Evolutionary conservation across 2,888 invertebrate species (phyloP).

Genomic region (Lepidochrysops patricia): DNA sequence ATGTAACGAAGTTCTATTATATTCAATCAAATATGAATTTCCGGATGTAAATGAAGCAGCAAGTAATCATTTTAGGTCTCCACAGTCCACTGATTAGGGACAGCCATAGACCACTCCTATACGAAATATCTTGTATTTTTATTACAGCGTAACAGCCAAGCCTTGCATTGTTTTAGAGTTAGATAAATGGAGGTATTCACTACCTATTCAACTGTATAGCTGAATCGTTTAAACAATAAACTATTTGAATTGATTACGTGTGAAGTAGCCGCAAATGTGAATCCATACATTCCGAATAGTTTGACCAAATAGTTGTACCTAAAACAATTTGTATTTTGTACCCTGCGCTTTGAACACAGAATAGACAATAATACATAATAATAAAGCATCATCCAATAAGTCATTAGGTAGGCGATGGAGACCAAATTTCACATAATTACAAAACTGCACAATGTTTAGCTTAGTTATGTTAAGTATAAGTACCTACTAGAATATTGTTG

Average conservation of each 20-base stretch:
- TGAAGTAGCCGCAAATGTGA: not conserved
- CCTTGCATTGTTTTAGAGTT: conserved; percentile 58
- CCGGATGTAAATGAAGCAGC: not conserved
- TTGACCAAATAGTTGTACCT: not conserved
- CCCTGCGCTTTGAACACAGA: too few relatives aligned
- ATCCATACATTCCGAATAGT: not conserved
- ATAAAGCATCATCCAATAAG: too few relatives aligned
- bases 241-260: not conserved
- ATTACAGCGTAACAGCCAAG: conserved; percentile 47
- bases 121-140: conserved; percentile 63
- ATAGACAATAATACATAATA: too few relatives aligned
- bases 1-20: not conserved
- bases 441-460: too few relatives aligned
- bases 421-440: too few relatives aligned
- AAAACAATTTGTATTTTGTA: not conserved
- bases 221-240: conserved; percentile 9
- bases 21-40: not conserved
- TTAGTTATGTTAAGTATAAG: too few relatives aligned
- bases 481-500: too few relatives aligned
- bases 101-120: conserved; percentile 66
- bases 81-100: conserved; percentile 40
- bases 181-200: conserved; percentile 17
- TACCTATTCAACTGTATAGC: conserved; percentile 1
- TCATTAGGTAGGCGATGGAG: too few relatives aligned
- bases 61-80: conserved; percentile 23